Percentiles rank a stretch among this genome's conserved stretches.
phyloP scores from a whole-genome alignment of 2,797 vertebrate species.

The Anniella stebbinsi region DNA sequence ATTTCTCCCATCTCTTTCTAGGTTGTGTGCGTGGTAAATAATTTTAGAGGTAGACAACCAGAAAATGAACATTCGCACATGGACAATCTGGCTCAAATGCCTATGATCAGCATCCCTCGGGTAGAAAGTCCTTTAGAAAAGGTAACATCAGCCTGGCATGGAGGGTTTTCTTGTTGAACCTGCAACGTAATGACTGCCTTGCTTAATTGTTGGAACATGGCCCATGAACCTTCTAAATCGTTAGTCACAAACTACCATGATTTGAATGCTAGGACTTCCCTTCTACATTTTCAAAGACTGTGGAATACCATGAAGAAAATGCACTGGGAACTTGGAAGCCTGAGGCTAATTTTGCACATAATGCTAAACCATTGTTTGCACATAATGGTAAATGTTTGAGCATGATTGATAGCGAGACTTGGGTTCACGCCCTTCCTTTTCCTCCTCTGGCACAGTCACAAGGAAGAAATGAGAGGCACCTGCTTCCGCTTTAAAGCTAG shows the following conservation, averaged over 20 bases:
- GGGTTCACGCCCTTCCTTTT: neutral
- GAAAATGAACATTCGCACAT: slow-evolving; percentile 84
- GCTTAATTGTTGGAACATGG: slow-evolving; percentile 26
- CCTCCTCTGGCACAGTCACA: neutral
- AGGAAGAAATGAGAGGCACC: neutral
- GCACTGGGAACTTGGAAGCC: neutral
- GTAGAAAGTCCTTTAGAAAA: slow-evolving; percentile 96
- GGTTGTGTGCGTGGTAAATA: slow-evolving; percentile 98
- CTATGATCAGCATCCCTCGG: slow-evolving; percentile 87
- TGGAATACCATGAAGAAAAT: neutral
- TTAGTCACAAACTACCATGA: neutral
- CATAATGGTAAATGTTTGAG: neutral
- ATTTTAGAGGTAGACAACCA: slow-evolving; percentile 94
- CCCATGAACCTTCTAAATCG: neutral
- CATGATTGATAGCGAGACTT: too few species aligned
- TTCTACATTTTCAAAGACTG: neutral
- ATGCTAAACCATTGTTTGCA: neutral
- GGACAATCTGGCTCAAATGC: slow-evolving; percentile 81
- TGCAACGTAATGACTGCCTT: neutral
- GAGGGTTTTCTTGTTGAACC: slow-evolving; percentile 68
- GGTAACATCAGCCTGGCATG: slow-evolving; percentile 84
- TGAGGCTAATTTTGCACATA: neutral
- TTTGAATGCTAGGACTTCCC: neutral
- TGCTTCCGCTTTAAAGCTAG: neutral
- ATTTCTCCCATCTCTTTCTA: slow-evolving; percentile 74